A percentile compares a stretch with the other conserved stretches of the same genome.
Conservation (phyloP, 2,888 invertebrate genomes). For the Ceratothoa steindachneri region DNA sequence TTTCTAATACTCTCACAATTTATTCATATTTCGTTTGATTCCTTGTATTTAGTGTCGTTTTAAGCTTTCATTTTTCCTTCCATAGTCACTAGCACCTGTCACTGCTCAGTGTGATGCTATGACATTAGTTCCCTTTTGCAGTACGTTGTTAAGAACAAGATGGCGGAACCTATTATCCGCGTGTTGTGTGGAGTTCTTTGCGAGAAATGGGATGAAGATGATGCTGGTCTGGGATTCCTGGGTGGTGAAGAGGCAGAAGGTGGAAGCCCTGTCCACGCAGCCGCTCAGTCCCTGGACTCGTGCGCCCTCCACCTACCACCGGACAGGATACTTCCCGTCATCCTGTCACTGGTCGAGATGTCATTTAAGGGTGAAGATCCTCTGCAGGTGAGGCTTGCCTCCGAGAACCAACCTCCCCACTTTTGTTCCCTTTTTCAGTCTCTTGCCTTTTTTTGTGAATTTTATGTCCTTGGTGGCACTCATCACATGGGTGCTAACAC, state of each 20-base stretch:
- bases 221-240: constrained; percentile 64
- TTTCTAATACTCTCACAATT: too few species aligned
- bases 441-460: constrained; percentile 20
- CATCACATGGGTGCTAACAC: neutral
- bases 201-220: constrained; percentile 60
- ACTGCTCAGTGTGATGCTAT: neutral
- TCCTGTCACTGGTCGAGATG: constrained; percentile 56
- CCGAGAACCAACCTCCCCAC: neutral
- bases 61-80: too few species aligned
- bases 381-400: constrained; percentile 20
- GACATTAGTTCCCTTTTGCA: too few species aligned
- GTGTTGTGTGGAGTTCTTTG: constrained; percentile 68
- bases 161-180: constrained; percentile 65
- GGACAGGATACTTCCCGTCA: constrained; percentile 67
- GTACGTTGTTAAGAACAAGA: constrained; percentile 65
- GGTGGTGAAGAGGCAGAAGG: constrained; percentile 61
- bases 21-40: too few species aligned
- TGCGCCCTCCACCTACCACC: constrained; percentile 71
- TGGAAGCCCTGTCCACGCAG: constrained; percentile 68
- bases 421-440: neutral
- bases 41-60: too few species aligned
- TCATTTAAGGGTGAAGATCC: constrained; percentile 32
- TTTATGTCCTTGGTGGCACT: neutral
- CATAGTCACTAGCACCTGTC: too few species aligned
- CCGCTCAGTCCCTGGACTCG: constrained; percentile 69